These are phyloP conservation scores for Poecilia gillii DNA, from an alignment of 2,797 vertebrate genomes.

Conservation along the genomic window DNA sequence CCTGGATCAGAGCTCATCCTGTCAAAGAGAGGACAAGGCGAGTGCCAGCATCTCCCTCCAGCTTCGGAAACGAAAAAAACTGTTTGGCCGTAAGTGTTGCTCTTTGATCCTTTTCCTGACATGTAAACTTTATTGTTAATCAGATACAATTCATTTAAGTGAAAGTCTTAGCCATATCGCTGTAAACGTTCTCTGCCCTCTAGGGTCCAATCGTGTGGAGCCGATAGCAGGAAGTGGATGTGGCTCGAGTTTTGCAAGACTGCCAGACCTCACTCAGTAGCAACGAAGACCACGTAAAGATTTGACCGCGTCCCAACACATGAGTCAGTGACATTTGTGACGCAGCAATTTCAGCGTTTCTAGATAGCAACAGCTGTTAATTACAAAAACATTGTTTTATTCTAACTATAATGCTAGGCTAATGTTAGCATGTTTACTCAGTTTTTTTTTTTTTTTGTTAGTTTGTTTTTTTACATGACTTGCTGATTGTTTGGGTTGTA, in stretches of 20 bases:
- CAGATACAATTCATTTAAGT: background rate
- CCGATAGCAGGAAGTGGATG: constrained; percentile 74
- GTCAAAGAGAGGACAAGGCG: constrained; percentile 60
- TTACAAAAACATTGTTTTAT: background rate
- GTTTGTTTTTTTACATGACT: too few relatives aligned
- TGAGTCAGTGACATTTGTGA: background rate
- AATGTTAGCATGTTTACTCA: background rate
- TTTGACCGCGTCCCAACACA: background rate
- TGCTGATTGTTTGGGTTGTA: background rate
- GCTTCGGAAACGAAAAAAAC: constrained; percentile 77
- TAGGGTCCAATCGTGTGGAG: constrained; percentile 77
- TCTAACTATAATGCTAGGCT: background rate
- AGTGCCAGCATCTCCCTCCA: constrained; percentile 25
- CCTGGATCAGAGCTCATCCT: constrained; percentile 49
- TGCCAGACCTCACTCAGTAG: constrained; percentile 65
- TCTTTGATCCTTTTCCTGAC: background rate
- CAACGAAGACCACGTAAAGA: background rate
- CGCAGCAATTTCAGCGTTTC: background rate
- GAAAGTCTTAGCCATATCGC: background rate
- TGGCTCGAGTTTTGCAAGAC: constrained; percentile 60
- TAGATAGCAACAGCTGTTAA: background rate
- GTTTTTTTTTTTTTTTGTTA: background rate
- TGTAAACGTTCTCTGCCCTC: constrained; percentile 37
- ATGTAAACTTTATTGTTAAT: background rate
- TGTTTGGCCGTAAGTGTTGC: constrained; percentile 74